Evolutionary conservation across 2,888 invertebrate species (phyloP).

Genomic region (Criorhina ranunculi): DNA sequence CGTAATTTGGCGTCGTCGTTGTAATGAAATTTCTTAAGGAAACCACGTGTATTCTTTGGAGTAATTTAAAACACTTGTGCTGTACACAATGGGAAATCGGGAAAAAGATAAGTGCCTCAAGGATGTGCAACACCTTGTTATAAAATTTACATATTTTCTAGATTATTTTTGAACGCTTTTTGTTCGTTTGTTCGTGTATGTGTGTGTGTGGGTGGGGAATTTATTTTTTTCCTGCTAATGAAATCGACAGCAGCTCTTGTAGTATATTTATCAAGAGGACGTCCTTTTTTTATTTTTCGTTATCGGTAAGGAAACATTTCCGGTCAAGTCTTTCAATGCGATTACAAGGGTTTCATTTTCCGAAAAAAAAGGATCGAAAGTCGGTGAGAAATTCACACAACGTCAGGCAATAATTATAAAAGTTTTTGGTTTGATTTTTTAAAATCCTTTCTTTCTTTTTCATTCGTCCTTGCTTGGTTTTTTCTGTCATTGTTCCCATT

Average conservation of each 20-base stretch:
- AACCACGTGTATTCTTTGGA: constrained; percentile 47
- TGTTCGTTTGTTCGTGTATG: constrained; percentile 12
- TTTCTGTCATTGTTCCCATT: neutral
- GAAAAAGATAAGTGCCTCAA: constrained; percentile 52
- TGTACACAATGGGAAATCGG: constrained; percentile 37
- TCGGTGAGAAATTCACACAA: constrained; percentile 56
- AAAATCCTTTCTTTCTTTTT: constrained; percentile 30
- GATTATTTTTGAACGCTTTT: constrained; percentile 52
- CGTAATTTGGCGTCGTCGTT: constrained; percentile 66
- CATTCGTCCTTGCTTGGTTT: constrained; percentile 36
- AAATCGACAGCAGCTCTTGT: constrained; percentile 31
- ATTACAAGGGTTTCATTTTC: constrained; percentile 15
- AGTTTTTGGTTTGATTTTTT: constrained; percentile 41
- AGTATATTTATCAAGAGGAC: constrained; percentile 43
- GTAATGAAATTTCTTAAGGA: constrained; percentile 51
- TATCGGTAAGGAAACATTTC: constrained; percentile 62
- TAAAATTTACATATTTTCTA: constrained; percentile 62
- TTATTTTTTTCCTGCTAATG: constrained; percentile 20
- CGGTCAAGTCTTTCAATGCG: constrained; percentile 57
- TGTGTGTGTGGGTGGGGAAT: neutral
- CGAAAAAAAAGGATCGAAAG: constrained; percentile 16
- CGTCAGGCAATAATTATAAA: constrained; percentile 70
- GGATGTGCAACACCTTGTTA: constrained; percentile 48
- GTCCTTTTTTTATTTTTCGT: constrained; percentile 7
- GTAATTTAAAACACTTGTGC: constrained; percentile 65